Evolutionary conservation across 2,888 invertebrate species (phyloP).

Genomic region (Oxytorus armatus): DNA sequence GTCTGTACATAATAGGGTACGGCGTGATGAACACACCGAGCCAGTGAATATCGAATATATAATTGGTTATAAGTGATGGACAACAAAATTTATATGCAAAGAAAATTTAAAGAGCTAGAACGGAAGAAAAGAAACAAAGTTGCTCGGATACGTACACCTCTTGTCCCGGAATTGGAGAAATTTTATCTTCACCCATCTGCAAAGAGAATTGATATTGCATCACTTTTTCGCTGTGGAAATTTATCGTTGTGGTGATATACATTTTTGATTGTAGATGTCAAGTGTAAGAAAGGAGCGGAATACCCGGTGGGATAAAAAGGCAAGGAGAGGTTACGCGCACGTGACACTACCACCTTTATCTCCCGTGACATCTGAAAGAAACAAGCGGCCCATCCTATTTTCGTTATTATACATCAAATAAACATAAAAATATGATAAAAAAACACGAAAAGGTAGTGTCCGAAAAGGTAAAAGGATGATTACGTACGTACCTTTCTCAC

Average conservation of each 20-base stretch:
- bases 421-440: neutral
- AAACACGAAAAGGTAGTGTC: neutral
- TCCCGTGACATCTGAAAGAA: neutral
- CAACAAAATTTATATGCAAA: neutral
- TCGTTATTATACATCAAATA: neutral
- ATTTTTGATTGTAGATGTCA: too few species aligned
- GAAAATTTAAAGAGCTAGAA: neutral
- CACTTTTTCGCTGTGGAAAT: neutral
- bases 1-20: too few species aligned
- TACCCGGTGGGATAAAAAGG: too few species aligned
- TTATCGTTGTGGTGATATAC: neutral
- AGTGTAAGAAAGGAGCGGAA: too few species aligned
- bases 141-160: conserved; percentile 66
- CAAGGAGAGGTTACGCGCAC: neutral
- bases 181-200: conserved; percentile 74
- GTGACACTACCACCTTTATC: neutral
- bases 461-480: neutral
- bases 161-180: conserved; percentile 16
- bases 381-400: neutral
- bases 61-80: neutral
- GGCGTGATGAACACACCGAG: too few species aligned
- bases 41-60: too few species aligned
- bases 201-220: conserved; percentile 62
- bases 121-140: conserved; percentile 7
- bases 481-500: neutral